Base-by-base conservation (phyloP, 2,113 vertebrate species). In the Dolichallabes microphthalmus region DNA sequence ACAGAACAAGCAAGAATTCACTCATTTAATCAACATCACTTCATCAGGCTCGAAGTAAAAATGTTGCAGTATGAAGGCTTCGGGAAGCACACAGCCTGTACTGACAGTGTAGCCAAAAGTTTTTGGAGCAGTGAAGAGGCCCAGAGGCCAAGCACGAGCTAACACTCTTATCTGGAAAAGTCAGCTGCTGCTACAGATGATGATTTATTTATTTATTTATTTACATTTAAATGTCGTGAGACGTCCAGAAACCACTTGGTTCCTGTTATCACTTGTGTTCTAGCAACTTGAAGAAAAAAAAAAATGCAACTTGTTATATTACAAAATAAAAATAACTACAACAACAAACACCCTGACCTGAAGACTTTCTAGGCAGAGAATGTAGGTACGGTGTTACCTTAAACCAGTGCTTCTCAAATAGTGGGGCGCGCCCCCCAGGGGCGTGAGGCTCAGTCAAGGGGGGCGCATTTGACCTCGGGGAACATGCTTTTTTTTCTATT, bases 131-230 rank as follows among this genome's bases (percentile, higher is more conserved):
- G 32, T 11, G 32, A 39, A 13, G 39, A 63, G 58, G 25, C 8
- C 12, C 17, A 55, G 50, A 35, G 20, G n/a, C 11, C 45, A 32
- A 66, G 20, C 17, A 14, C 7, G 17, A 30, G 39, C 83, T 57
- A 45, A 75, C 63, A 32, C 19, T 15, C 13, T 80, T 82, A 85
- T 87, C 83, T 82, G 39, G 66, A 64, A 39, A 12, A 4, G 53
- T 66, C 85, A 85, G 82, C 66, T 86, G 85, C 71, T 85, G 73
- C 57, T 22, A 60, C 19, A 60, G 19, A 60, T 22, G 19, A 20
- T 60, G 10, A 20, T 22, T 60, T 20, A 8, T 60, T 60, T 60
- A 1, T 58, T 3, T 3, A 17, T 32, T 17, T 7, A 17, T 14
- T 66, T 30, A 66, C 27, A 66, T 7, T 68, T 64, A 64, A 30